Evolutionary conservation across 2,797 vertebrate genomes (phyloP).

Genomic region (Gadopsis bispinosus): DNA sequence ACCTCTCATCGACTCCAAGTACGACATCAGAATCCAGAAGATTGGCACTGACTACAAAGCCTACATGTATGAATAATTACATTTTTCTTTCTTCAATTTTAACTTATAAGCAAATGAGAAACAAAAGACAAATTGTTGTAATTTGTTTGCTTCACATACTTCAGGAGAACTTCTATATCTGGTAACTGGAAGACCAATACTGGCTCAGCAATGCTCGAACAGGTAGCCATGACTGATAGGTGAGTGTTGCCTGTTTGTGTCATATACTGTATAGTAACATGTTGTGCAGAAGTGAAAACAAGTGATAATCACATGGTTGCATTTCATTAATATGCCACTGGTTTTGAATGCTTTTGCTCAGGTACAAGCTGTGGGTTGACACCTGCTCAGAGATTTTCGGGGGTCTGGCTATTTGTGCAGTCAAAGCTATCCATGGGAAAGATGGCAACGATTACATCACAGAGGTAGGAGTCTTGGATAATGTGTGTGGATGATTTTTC

Average conservation of each 20-base stretch:
- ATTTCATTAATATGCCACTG: no score
- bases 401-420: constrained; percentile 95
- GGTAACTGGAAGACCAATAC: constrained; percentile 98
- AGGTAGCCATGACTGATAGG: constrained; percentile 98
- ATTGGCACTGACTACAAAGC: constrained; percentile 97
- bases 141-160: constrained; percentile 2
- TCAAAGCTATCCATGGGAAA: constrained; percentile 98
- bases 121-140: not conserved
- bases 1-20: constrained; percentile 97
- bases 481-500: not conserved
- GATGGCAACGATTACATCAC: constrained; percentile 98
- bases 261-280: no score
- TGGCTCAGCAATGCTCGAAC: constrained; percentile 97
- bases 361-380: constrained; percentile 98
- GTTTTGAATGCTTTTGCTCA: constrained; percentile 59
- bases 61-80: constrained; percentile 90
- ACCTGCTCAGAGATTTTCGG: constrained; percentile 96
- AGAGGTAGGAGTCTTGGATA: constrained; percentile 86
- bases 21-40: constrained; percentile 99
- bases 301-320: no score
- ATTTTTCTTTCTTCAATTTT: not conserved
- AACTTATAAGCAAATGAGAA: not conserved
- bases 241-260: constrained; percentile 66
- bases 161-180: constrained; percentile 97
- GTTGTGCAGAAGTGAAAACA: no score